Evolutionary conservation across 1,140 invertebrate genomes (phyloP).

Genomic region (Delia radicum): DNA sequence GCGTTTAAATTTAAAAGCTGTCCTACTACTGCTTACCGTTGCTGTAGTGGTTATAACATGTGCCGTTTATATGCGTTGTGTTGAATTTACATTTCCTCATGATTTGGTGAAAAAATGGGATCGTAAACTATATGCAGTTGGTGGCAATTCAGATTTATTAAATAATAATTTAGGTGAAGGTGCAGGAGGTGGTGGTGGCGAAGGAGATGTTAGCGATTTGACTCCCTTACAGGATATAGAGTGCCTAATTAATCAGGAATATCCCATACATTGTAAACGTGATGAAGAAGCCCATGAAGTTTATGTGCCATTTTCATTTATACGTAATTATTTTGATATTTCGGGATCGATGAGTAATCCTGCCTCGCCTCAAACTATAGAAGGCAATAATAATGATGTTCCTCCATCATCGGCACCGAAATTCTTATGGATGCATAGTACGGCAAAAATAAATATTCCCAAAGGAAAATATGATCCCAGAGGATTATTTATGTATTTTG

Average conservation of each 20-base stretch:
- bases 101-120: conserved; percentile 41
- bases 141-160: not conserved
- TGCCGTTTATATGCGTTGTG: conserved; percentile 61
- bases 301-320: conserved; percentile 88
- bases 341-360: conserved; percentile 40
- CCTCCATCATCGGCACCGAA: conserved; percentile 67
- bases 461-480: conserved; percentile 83
- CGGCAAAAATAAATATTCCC: conserved; percentile 87
- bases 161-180: conserved; percentile 15
- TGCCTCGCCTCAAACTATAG: conserved; percentile 34
- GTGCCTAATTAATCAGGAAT: conserved; percentile 88
- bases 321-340: conserved; percentile 94
- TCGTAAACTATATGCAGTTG: conserved; percentile 20
- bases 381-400: conserved; percentile 26
- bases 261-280: conserved; percentile 77
- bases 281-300: conserved; percentile 83
- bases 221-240: conserved; percentile 71
- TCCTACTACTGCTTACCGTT: conserved; percentile 57
- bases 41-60: conserved; percentile 58
- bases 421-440: conserved; percentile 94
- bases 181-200: not conserved
- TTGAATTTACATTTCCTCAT: conserved; percentile 52
- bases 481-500: conserved; percentile 93
- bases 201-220: not conserved
- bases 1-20: conserved; percentile 62